Conservation (phyloP, 2,113 vertebrate genomes). For the Clupea harengus region DNA sequence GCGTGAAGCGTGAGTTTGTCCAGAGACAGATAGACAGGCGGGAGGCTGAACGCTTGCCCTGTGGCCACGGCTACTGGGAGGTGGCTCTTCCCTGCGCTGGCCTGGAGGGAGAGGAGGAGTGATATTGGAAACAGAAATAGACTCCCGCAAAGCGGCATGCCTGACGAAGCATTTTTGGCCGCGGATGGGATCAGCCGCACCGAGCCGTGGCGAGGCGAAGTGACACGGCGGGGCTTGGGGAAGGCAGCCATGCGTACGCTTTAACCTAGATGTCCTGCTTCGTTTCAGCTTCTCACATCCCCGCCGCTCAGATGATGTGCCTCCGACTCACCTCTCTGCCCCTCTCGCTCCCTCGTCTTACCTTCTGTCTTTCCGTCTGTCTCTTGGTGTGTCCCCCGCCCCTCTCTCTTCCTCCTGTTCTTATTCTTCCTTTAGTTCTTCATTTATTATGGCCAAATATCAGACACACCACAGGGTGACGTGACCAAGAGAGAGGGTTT, state of each 20-base stretch:
- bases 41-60: conserved; percentile 17
- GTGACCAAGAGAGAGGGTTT: not conserved
- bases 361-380: conserved; percentile 13
- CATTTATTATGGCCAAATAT: not conserved
- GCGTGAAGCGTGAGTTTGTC: too few species aligned
- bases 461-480: not conserved
- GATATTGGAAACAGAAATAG: conserved; percentile 55
- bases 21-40: not conserved
- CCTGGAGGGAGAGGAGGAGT: conserved; percentile 43
- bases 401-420: too few species aligned
- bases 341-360: not conserved
- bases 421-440: not conserved
- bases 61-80: conserved; percentile 46
- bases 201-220: conserved; percentile 3
- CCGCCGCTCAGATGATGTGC: conserved; percentile 3
- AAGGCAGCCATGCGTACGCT: conserved; percentile 64
- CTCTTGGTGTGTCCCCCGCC: conserved; percentile 13
- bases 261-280: conserved; percentile 64
- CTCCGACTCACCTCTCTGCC: not conserved
- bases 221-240: conserved; percentile 60
- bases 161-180: conserved; percentile 58
- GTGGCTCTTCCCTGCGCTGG: conserved; percentile 37
- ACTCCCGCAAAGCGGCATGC: conserved; percentile 27
- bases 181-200: conserved; percentile 54
- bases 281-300: conserved; percentile 49